Conservation (phyloP, 2,113 vertebrate species). For the Notechis scutatus region DNA sequence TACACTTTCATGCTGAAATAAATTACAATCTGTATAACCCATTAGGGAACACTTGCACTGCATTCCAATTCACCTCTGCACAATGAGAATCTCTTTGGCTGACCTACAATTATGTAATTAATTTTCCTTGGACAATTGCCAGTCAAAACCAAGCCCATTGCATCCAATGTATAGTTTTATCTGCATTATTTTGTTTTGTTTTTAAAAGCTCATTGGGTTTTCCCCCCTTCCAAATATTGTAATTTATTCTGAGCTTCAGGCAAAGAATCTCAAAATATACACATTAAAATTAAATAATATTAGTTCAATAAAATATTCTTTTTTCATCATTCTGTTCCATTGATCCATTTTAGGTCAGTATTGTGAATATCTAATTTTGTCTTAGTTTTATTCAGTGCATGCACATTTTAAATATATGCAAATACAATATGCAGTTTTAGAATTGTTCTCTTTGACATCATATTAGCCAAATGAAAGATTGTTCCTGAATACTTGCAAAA, state of each 20-base stretch:
- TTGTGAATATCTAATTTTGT: not conserved
- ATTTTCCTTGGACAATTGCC: conserved; percentile 1
- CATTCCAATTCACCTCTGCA: not conserved
- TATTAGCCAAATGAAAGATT: not conserved
- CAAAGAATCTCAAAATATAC: not conserved
- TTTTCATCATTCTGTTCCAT: not conserved
- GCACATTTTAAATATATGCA: not conserved
- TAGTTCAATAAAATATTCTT: not conserved
- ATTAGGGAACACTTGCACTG: not conserved
- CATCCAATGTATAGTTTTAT: not conserved
- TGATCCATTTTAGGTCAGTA: not conserved
- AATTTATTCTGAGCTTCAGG: not conserved
- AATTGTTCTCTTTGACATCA: not conserved
- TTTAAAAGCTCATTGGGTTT: not conserved
- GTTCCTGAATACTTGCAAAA: not conserved
- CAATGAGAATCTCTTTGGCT: not conserved
- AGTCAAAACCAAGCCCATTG: not conserved
- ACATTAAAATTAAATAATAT: conserved; percentile 2
- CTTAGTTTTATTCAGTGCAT: not conserved
- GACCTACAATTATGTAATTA: conserved; percentile 5
- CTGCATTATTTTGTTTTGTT: not conserved
- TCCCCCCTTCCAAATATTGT: not conserved
- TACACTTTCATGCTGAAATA: conserved; percentile 4
- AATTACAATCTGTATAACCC: not conserved
- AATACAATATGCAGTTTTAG: not conserved